phyloP scores from a whole-genome alignment of 2,888 invertebrate genomes.

The Cheilosia variabilis region DNA sequence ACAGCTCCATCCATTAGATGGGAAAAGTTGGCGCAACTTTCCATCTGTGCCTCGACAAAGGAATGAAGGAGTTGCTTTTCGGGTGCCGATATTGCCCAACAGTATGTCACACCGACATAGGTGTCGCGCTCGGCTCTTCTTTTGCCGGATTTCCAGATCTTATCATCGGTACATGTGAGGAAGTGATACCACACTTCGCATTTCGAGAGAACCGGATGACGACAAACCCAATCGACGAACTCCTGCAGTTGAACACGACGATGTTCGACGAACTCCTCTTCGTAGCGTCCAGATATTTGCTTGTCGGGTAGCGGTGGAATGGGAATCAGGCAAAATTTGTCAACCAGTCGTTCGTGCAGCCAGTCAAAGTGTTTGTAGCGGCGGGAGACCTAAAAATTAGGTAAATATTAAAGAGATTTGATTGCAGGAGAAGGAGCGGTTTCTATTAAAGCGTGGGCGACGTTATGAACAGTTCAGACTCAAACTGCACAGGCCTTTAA shows the following conservation, averaged over 20 bases:
- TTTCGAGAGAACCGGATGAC: constrained; percentile 96
- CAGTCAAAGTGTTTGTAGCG: constrained; percentile 99
- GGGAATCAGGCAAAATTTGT: constrained; percentile 97
- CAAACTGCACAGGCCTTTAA: no score
- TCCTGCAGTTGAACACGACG: constrained; percentile 96
- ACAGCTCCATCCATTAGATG: constrained; percentile 94
- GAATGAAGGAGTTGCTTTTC: constrained; percentile 90
- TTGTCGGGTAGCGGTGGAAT: constrained; percentile 99
- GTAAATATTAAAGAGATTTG: background rate
- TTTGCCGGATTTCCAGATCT: constrained; percentile 98
- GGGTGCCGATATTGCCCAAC: constrained; percentile 94
- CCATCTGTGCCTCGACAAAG: constrained; percentile 92
- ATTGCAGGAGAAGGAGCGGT: background rate
- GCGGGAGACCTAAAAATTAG: constrained; percentile 86
- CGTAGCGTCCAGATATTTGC: constrained; percentile 98
- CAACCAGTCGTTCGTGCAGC: constrained; percentile 96
- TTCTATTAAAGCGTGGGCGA: background rate
- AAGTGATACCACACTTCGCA: constrained; percentile 98
- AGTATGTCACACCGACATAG: constrained; percentile 94
- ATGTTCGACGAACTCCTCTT: constrained; percentile 98
- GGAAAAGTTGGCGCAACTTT: constrained; percentile 92
- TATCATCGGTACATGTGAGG: constrained; percentile 98
- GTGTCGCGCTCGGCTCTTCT: constrained; percentile 97
- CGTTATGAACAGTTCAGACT: background rate
- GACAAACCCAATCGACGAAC: constrained; percentile 98